These are phyloP conservation scores for Hyperopisus bebe DNA, from an alignment of 2,113 vertebrate genomes.

Conservation along the genomic window DNA sequence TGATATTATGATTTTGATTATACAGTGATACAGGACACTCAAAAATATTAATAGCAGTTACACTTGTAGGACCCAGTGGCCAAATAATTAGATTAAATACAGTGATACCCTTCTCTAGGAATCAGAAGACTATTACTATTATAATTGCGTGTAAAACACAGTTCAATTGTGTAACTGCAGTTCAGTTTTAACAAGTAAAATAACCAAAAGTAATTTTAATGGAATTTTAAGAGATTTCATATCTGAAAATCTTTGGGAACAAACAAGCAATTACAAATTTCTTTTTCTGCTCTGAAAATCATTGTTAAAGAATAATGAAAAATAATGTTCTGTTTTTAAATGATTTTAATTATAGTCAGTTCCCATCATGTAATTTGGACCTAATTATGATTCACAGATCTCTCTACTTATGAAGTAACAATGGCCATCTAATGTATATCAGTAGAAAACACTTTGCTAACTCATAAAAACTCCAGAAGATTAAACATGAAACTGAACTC, in stretches of 20 bases:
- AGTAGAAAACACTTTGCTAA: background rate
- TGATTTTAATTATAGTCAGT: background rate
- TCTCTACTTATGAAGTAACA: background rate
- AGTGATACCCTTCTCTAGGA: background rate
- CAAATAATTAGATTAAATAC: background rate
- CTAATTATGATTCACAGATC: background rate
- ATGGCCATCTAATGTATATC: background rate
- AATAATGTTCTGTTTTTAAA: background rate
- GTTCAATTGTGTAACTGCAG: background rate
- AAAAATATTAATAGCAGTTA: background rate
- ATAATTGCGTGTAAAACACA: background rate
- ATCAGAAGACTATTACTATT: background rate
- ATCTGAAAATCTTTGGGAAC: background rate
- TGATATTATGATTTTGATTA: no score
- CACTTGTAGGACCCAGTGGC: background rate
- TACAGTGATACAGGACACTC: background rate
- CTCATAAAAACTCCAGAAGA: background rate
- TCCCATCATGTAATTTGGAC: background rate
- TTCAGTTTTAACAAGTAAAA: background rate
- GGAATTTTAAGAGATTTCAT: background rate
- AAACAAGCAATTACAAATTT: background rate
- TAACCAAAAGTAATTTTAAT: background rate
- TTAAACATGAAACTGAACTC: background rate
- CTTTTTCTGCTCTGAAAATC: background rate
- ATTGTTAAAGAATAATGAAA: background rate